A percentile compares a stretch with the other conserved stretches of the same genome.
Evolutionary conservation across 2,888 invertebrate species (phyloP).

Genomic region (Hydriomena furcata): DNA sequence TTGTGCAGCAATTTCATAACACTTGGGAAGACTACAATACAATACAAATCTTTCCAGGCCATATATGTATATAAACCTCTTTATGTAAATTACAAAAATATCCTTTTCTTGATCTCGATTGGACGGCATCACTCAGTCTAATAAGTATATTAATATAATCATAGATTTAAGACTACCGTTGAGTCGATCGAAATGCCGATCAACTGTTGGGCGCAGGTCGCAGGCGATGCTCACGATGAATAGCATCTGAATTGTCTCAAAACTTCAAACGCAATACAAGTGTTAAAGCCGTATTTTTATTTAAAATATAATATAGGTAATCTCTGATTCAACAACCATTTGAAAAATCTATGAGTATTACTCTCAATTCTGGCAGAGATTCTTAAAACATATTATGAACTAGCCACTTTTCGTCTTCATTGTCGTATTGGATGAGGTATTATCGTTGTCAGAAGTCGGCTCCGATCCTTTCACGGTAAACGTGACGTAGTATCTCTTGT

Average conservation of each 20-base stretch:
- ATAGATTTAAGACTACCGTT: no score
- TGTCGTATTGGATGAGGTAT: slow-evolving; percentile 66
- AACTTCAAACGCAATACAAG: no score
- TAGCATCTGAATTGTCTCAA: no score
- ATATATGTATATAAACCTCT: slow-evolving; percentile 23
- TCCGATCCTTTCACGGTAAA: slow-evolving; percentile 93
- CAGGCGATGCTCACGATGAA: no score
- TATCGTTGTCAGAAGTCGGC: slow-evolving; percentile 81
- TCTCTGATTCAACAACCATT: slow-evolving; percentile 27
- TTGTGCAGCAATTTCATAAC: slow-evolving; percentile 47
- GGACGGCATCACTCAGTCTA: slow-evolving; percentile 56
- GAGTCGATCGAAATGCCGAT: no score
- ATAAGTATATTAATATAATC: no score
- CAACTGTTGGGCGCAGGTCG: no score
- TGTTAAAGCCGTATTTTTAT: no score
- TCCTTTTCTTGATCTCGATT: slow-evolving; percentile 34
- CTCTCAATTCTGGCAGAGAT: slow-evolving; percentile 43
- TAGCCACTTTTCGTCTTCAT: slow-evolving; percentile 64
- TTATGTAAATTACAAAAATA: slow-evolving; percentile 50
- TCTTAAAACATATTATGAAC: slow-evolving; percentile 54
- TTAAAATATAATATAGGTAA: slow-evolving; percentile 36
- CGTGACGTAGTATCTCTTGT: slow-evolving; percentile 95
- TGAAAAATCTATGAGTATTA: neutral
- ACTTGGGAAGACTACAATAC: slow-evolving; percentile 62
- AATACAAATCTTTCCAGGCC: slow-evolving; percentile 15